A percentile compares a stretch with the other conserved stretches of the same genome.
phyloP scores from a whole-genome alignment of 2,797 vertebrate genomes.

The Telmatherina bonti region DNA sequence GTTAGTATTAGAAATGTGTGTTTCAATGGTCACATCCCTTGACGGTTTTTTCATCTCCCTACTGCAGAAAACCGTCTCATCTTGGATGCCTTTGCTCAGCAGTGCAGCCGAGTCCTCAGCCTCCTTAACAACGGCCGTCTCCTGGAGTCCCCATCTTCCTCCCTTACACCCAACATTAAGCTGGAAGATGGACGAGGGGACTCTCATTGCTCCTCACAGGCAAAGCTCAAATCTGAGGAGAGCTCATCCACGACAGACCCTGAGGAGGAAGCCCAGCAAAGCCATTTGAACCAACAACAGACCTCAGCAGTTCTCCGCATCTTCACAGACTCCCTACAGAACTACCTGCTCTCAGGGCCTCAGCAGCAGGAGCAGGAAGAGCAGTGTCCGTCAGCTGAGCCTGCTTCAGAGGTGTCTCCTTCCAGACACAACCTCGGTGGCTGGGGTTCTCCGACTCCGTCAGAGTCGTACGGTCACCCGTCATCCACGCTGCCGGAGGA shows the following conservation, averaged over 20 bases:
- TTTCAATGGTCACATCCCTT: neutral
- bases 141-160: constrained; percentile 84
- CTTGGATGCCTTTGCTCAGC: constrained; percentile 97
- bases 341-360: constrained; percentile 92
- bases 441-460: constrained; percentile 95
- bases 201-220: constrained; percentile 81
- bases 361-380: constrained; percentile 78
- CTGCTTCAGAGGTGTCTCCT: constrained; percentile 87
- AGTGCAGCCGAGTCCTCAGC: constrained; percentile 97
- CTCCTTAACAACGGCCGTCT: constrained; percentile 96
- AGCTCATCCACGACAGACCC: constrained; percentile 82
- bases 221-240: constrained; percentile 85
- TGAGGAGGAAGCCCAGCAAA: constrained; percentile 87
- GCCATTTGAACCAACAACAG: constrained; percentile 92
- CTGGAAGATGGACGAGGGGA: constrained; percentile 82
- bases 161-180: constrained; percentile 90
- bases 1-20: neutral
- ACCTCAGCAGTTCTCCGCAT: constrained; percentile 95
- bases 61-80: constrained; percentile 95
- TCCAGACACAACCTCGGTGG: constrained; percentile 90
- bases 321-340: constrained; percentile 98
- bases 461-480: constrained; percentile 96
- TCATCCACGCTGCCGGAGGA: constrained; percentile 98
- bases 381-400: constrained; percentile 67
- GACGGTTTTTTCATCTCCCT: constrained; percentile 18